Base-by-base conservation (phyloP, 2,888 invertebrate species). In the Archips crataeganus region DNA sequence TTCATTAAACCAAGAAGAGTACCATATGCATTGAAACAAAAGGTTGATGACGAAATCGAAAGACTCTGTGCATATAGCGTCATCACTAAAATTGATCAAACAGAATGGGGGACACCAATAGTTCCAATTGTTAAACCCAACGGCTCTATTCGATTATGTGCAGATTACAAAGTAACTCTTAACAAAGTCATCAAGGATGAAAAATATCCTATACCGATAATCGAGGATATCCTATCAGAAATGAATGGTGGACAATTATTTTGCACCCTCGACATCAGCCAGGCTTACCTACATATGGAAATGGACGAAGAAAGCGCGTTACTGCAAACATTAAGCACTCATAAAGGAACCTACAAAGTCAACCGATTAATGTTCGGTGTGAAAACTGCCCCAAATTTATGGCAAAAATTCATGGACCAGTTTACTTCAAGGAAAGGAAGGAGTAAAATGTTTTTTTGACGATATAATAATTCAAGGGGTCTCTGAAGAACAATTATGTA, bases 341-440 rank as follows among this genome's bases (percentile, higher is more conserved):
- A 65, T 5, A 65, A 65, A 11, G 65, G 65, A 10, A 65, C 65
- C 8, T 65, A 36, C 15, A 65, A 39, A 15, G 65, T 65, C 5
- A 65, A 65, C 39, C 34, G 65, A 2, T 34, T 65, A 34, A 65
- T 65, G 65, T 65, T 65, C n/a, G 65, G 65, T 8, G 65, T 65
- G 5, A 65, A 65, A 39, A 51, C 36, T 1, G 51, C 39, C 3
- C 60, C 60, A 36, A 60, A n/a, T 34, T 36, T 39, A 5, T 60
- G 60, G 60, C 39, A 60, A n/a, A 60, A 36, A 36, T 60, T 60
- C 8, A 60, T 60, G 39, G 60, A 60, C 2, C 34, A 36, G 13
- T n/a, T n/a, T 51, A 39, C 15, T 65, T 3, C 51, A 34, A n/a
- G 39, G 51, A 34, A 13, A 54, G 3, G 15, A 34, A 0, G 65